Base-by-base conservation (phyloP, 2,113 vertebrate species). In the Larimichthys polyactis region DNA sequence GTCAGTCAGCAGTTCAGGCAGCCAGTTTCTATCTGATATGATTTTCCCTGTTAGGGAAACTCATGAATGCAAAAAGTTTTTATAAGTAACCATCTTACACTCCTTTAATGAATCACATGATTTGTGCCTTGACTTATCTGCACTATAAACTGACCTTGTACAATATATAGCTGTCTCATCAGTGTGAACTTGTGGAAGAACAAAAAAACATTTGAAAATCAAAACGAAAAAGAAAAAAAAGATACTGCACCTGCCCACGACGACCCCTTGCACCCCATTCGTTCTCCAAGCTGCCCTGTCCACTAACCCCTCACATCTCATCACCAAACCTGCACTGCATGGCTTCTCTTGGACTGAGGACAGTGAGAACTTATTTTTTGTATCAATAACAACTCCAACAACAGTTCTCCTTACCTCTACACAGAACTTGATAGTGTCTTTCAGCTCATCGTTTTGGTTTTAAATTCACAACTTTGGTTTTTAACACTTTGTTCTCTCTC, bases 241-340 rank as follows among this genome's bases (percentile, higher is more conserved):
- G 36, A 16, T 52, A 36, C 14, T 71, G 2, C 79, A 81, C 70
- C 77, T 81, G 58, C 46, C 29, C 71, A 75, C 43, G 52, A 27
- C 77, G 78, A 84, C 83, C 83, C 66, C 48, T 22, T 74, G 70
- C 69, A 64, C 71, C 58, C 70, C 27, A 19, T 11, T 84, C 74
- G 76, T 76, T 48, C 51, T 83, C 67, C 51, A 49, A 75, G 57
- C 54, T 12, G n/a, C 70, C 52, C 63, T 44, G 43, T 78, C 65
- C 29, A 65, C 79, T 75, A 71, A 83, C 73, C 77, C 65, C 60
- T 78, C 58, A 82, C 75, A 65, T 82, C 40, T 68, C 59, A 74
- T 71, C 43, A 27, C 60, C 59, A 55, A 74, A 64, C 54, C 49
- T 12, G 11, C 68, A 78, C 7, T 44, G 71, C 78, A 80, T 77